Conservation (phyloP, 2,888 invertebrate genomes). For the Leptogaster cylindrica region DNA sequence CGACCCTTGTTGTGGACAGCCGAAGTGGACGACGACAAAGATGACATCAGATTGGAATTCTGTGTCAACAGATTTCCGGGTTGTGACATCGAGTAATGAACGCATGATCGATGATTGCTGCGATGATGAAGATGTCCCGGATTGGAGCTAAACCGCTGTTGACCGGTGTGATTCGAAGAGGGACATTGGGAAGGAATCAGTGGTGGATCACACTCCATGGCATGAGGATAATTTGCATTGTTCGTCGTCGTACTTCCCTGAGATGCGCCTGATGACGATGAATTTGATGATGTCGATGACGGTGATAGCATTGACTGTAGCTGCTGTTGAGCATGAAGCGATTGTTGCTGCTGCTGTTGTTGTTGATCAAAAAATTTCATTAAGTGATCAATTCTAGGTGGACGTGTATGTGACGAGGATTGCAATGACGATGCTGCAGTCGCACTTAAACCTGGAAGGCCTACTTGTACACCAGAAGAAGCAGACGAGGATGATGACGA, state of each 20-base stretch:
- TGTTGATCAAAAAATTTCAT: constrained; percentile 51
- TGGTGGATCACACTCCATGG: constrained; percentile 83
- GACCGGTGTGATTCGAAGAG: constrained; percentile 38
- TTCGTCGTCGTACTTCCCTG: constrained; percentile 43
- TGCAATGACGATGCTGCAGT: constrained; percentile 12
- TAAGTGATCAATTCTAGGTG: constrained; percentile 51
- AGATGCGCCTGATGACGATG: constrained; percentile 48
- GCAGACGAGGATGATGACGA: constrained; percentile 51
- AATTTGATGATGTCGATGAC: constrained; percentile 48
- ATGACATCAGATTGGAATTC: constrained; percentile 47
- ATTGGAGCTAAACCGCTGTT: constrained; percentile 59
- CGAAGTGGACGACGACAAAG: constrained; percentile 46
- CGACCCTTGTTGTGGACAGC: constrained; percentile 43
- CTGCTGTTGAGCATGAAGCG: constrained; percentile 51
- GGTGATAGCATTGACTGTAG: constrained; percentile 54
- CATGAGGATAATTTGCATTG: constrained; percentile 61
- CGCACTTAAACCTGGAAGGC: background rate
- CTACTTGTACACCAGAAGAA: constrained; percentile 43
- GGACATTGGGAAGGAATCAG: constrained; percentile 57
- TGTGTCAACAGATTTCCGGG: constrained; percentile 18
- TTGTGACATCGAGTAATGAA: constrained; percentile 23
- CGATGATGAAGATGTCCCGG: constrained; percentile 23
- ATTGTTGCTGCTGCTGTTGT: constrained; percentile 42
- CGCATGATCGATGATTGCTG: constrained; percentile 27
- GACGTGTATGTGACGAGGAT: constrained; percentile 46